These are phyloP conservation scores for Euspilapteryx auroguttella DNA, from an alignment of 2,888 invertebrate genomes.

Conservation along the genomic window DNA sequence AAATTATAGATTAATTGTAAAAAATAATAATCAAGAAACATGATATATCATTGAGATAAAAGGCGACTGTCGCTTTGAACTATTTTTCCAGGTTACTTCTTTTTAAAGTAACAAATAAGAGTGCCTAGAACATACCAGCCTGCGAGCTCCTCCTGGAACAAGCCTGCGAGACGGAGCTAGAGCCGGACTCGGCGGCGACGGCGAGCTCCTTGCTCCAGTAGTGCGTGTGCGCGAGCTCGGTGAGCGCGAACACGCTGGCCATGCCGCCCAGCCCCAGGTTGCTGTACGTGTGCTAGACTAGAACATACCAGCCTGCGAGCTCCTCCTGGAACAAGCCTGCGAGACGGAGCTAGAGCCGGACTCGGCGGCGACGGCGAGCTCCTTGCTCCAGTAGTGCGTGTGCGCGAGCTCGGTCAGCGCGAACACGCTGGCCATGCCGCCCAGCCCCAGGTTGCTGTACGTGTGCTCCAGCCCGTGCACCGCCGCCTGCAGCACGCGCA, in stretches of 20 bases:
- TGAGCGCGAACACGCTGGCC: conserved; percentile 94
- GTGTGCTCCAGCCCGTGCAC: conserved; percentile 90
- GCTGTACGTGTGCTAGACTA: conserved; percentile 85
- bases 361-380: conserved; percentile 62
- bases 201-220: conserved; percentile 90
- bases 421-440: conserved; percentile 97
- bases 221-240: conserved; percentile 98
- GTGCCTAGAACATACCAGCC: conserved; percentile 57
- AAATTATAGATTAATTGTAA: no score
- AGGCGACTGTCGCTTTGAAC: no score
- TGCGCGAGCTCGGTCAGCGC: conserved; percentile 98
- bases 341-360: conserved; percentile 23
- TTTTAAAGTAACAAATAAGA: no score
- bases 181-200: conserved; percentile 37
- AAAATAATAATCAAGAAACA: no score
- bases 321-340: conserved; percentile 66
- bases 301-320: conserved; percentile 65
- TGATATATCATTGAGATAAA: no score
- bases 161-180: conserved; percentile 32
- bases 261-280: conserved; percentile 96
- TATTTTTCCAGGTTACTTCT: no score
- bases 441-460: conserved; percentile 89
- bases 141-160: conserved; percentile 72
- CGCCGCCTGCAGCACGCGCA: conserved; percentile 88
- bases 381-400: conserved; percentile 96